These are phyloP conservation scores for Mycetomoellerius zeteki DNA, from an alignment of 1,140 invertebrate species.

Conservation along the genomic window DNA sequence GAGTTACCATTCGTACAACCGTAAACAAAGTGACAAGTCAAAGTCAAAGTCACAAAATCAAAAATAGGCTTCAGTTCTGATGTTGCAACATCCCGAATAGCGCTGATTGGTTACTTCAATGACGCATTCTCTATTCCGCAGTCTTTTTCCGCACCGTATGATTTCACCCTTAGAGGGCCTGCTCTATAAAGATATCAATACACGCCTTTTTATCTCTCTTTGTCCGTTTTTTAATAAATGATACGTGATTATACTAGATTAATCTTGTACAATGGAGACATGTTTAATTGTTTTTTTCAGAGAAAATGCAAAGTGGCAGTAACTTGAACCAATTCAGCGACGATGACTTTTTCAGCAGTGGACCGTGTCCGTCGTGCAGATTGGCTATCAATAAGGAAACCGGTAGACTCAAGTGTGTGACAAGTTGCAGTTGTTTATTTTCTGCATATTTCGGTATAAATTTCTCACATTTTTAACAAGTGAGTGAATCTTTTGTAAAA, in stretches of 20 bases:
- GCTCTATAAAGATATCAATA: no score
- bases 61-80: no score
- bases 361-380: constrained; percentile 82
- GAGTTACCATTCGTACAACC: no score
- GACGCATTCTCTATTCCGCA: no score
- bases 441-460: neutral
- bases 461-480: neutral
- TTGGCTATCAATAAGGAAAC: constrained; percentile 84
- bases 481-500: constrained; percentile 1
- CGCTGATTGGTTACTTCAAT: no score
- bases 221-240: neutral
- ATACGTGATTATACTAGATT: neutral
- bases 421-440: neutral
- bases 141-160: no score
- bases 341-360: constrained; percentile 77
- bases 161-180: no score
- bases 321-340: constrained; percentile 79
- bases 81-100: no score
- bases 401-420: constrained; percentile 82
- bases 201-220: no score
- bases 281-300: constrained; percentile 71
- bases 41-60: no score
- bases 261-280: neutral
- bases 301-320: constrained; percentile 78
- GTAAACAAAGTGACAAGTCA: no score